Evolutionary conservation across 1,140 invertebrate species (phyloP), one percentile per base, ranked within the genome.

Genomic region (Ladona fulva): DNA sequence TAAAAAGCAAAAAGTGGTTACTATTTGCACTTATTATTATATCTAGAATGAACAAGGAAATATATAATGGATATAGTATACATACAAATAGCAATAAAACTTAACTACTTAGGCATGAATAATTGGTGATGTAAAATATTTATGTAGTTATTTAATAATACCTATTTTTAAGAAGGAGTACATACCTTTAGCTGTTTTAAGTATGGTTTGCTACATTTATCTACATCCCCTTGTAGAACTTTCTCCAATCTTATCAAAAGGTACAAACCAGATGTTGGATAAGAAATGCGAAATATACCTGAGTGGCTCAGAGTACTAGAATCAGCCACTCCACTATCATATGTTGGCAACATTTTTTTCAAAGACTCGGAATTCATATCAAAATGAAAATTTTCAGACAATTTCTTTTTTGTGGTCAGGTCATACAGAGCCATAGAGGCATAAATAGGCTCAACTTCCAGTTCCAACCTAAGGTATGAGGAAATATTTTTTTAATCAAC

Each of bases 351-450:
- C 52, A 66, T 66, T 66, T 66, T 22, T 66, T 66, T 66, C 52
- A 66, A 66, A 6, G 52, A 66, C 5, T 66, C 52, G 14, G 52
- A 22, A 66, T 66, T 66, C 52, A 66, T 66, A 66, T 66, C 52
- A 66, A 66, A 66, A 66, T 66, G 14, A 66, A 66, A 66, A 66
- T 66, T 66, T 66, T 66, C 52, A 19, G 52, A 66, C n/a, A 66
- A 19, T 66, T 66, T 66, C n/a, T 22, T 66, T 66, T 66, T 66
- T 22, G n/a, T 19, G 1, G 14, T 16, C 14, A 66, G 5, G 14
- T 66, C 52, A 66, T 19, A 66, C 16, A 66, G 52, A 66, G 52
- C 52, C 52, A 66, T 66, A 19, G 52, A 66, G 1, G 52, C 52
- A 66, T 19, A 66, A 19, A 66, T 66, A 3, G 52, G 52, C 52